Conservation (phyloP, 1,140 invertebrate species). For the Mizuhopecten yessoensis region DNA sequence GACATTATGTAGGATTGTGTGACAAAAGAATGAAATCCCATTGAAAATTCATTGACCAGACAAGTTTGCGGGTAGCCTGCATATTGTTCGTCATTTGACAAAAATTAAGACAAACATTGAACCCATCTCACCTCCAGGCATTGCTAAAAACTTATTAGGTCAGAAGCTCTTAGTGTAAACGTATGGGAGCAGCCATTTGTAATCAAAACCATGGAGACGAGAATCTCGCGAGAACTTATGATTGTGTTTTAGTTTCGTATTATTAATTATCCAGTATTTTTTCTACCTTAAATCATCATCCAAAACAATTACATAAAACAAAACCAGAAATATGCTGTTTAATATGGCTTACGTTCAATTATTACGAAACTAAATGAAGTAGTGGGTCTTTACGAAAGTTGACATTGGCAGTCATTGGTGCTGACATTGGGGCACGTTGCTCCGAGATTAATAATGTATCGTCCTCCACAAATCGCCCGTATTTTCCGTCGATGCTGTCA, state of each 20-base stretch:
- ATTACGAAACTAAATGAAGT: conserved; percentile 44
- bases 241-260: conserved; percentile 41
- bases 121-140: conserved; percentile 58
- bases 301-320: too few species aligned
- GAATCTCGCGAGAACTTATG: conserved; percentile 46
- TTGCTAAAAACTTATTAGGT: not conserved
- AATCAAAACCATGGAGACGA: conserved; percentile 61
- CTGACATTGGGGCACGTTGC: conserved; percentile 57
- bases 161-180: not conserved
- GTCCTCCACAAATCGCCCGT: conserved; percentile 52
- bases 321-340: too few species aligned
- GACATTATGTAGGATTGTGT: too few species aligned
- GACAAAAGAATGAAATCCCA: too few species aligned
- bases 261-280: too few species aligned
- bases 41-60: too few species aligned
- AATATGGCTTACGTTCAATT: not conserved
- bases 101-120: too few species aligned
- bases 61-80: too few species aligned
- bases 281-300: too few species aligned
- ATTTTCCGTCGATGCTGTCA: conserved; percentile 48
- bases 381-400: conserved; percentile 51
- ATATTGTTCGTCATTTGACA: too few species aligned
- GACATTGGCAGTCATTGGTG: conserved; percentile 58
- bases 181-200: conserved; percentile 71
- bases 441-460: conserved; percentile 55